Conservation (phyloP, 2,888 invertebrate genomes). For the Orthosia gracilis region DNA sequence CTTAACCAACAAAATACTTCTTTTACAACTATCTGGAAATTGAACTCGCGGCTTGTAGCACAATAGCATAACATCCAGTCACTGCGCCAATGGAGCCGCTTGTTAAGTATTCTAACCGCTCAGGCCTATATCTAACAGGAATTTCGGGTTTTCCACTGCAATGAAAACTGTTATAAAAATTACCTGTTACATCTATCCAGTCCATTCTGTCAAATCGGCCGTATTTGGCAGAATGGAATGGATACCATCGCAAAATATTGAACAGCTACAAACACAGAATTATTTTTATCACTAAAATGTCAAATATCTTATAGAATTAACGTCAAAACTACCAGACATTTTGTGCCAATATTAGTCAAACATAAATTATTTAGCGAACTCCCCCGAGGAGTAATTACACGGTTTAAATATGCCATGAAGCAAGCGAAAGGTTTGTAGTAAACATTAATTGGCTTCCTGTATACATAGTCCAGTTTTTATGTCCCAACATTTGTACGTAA, state of each 20-base stretch:
- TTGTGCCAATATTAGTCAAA: constrained; percentile 27
- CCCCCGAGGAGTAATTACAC: constrained; percentile 59
- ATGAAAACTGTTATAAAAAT: no score
- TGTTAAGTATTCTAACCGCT: neutral
- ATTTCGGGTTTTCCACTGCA: no score
- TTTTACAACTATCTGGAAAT: neutral
- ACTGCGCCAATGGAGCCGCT: neutral
- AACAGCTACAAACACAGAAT: no score
- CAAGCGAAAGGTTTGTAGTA: constrained; percentile 64
- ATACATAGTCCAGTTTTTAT: constrained; percentile 57
- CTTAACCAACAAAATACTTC: no score
- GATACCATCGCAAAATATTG: no score
- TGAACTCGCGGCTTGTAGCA: neutral
- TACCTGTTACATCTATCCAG: no score
- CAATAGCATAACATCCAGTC: neutral
- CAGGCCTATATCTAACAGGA: neutral
- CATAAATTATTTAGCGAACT: constrained; percentile 53
- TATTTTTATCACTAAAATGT: neutral
- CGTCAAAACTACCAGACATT: constrained; percentile 23
- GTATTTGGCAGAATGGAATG: no score
- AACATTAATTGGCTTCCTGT: constrained; percentile 70
- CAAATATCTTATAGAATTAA: constrained; percentile 1
- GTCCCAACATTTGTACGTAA: constrained; percentile 21
- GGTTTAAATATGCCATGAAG: constrained; percentile 61
- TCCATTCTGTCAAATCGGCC: no score